phyloP scores from a whole-genome alignment of 2,888 invertebrate species.

The Nemotelus nigrinus region DNA sequence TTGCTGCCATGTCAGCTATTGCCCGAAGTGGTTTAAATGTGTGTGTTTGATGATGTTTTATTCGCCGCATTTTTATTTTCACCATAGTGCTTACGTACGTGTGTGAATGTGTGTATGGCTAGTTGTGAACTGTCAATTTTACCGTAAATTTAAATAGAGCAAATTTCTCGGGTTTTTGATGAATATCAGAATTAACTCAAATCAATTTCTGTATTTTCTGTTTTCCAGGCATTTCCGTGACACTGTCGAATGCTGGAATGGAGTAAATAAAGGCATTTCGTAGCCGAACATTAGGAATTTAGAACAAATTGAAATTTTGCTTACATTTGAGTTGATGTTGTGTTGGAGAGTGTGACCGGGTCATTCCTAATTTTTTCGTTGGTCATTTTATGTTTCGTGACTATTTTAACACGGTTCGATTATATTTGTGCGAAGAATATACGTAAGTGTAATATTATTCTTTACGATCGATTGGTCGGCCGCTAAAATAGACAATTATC shows the following conservation, averaged over 20 bases:
- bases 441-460: too few relatives aligned
- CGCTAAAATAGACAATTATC: not conserved
- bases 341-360: not conserved
- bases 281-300: not conserved
- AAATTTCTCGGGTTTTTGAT: constrained; percentile 20
- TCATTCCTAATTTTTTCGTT: constrained; percentile 3
- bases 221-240: constrained; percentile 25
- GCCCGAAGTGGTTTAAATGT: constrained; percentile 14
- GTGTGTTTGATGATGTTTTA: constrained; percentile 7
- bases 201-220: constrained; percentile 3
- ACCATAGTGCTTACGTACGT: not conserved
- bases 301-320: not conserved
- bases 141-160: constrained; percentile 37
- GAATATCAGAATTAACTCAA: not conserved
- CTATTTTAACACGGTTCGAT: too few relatives aligned
- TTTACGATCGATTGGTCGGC: too few relatives aligned
- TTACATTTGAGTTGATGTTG: constrained; percentile 2
- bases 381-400: not conserved
- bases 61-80: constrained; percentile 26
- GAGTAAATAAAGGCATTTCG: not conserved
- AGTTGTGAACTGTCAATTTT: constrained; percentile 33
- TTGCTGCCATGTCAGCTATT: constrained; percentile 43
- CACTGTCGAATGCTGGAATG: constrained; percentile 8
- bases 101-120: not conserved
- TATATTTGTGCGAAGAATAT: too few relatives aligned